Evolutionary conservation across 2,113 vertebrate genomes (phyloP), one percentile per base, ranked within the genome.

Genomic region (Monarcha castaneiventris): DNA sequence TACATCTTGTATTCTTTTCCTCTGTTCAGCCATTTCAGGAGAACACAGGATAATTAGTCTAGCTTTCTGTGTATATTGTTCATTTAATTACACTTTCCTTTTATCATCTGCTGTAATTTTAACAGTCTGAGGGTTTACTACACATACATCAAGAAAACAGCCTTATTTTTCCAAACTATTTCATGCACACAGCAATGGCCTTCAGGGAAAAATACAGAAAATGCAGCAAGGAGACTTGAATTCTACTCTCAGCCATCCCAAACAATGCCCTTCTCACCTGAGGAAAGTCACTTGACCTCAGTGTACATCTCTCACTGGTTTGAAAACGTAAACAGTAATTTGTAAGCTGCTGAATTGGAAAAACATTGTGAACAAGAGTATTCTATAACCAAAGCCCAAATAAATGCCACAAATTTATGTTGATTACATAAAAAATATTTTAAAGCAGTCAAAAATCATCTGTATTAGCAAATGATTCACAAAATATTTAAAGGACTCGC

Each of bases 21-120:
- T 62, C 51, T 85, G 25, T 35, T 94, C 35, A 88, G 21, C 19
- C 41, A 55, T 86, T 94, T 82, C 55, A 44, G 74, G 48, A 59
- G 19, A 76, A 76, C n/a, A 58, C 4, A 41, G 33, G 27, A 77
- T 77, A 85, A 93, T 95, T 90, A 94, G 23, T 59, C 62, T 73
- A 76, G 37, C 52, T 91, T 87, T 93, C 59, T 67, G 4, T 39
- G 18, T 44, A 69, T 73, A 88, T 69, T 69, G 41, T 55, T 89
- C 63, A 93, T 82, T 87, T 95, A 91, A 91, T 95, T 93, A 94
- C 62, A 87, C 48, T 67, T 89, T 81, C 66, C n/a, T 90, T 87
- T 69, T 89, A 84, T 89, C 76, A 89, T 73, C 77, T 76, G 26
- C 54, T 84, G 20, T 59, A 87, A 85, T 93, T 91, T 33, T 56